Base-by-base conservation (phyloP, 1,140 invertebrate genomes). In the Bombus ignitus region DNA sequence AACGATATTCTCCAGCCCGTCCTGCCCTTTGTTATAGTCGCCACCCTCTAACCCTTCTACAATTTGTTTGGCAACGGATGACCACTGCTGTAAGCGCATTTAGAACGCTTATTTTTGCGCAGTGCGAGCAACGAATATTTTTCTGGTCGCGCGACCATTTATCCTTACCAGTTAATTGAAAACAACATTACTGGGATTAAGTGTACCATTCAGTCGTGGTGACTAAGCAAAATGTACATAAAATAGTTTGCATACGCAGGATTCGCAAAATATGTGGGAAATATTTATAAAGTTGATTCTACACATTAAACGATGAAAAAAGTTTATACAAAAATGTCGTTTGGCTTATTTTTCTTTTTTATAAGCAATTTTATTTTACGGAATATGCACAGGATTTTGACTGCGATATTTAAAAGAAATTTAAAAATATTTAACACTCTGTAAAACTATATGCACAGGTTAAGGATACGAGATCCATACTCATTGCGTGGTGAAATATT, bases 61-160 rank as follows among this genome's bases (percentile, higher is more conserved):
- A 80, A 89, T 83, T 82, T 65, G 83, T 86, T 86, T 68, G 74
- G 32, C 59, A 75, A 74, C 47, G 62, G 25, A 80, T 70, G 81
- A 87, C 81, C 83, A 70, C 77, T 28, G 47, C 8, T 65, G 62
- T 44, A 72, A 71, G 47, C 28, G 35, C 28, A 15, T 53, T 12
- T 32, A 25, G 22, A 73, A 59, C 68, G 18, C 2, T n/a, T 18
- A 73, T 59, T 81, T 44, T 44, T 35, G 18, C 35, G n/a, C 18
- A n/a, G 12, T 13, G 28, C 37, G 25, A 66, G 25, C 25, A 44
- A 44, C 44, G 32, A 42, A 32, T 4, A 9, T 22, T 70, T 37
- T 22, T 22, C 10, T 28, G 3, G 1, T 0, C 59, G 1, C n/a
- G 25, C 28, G 2, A 5, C 32, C 35, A 10, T 83, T 73, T 84